Conservation (phyloP, 2,797 vertebrate genomes). For the Rhabdophis nuchalis region DNA sequence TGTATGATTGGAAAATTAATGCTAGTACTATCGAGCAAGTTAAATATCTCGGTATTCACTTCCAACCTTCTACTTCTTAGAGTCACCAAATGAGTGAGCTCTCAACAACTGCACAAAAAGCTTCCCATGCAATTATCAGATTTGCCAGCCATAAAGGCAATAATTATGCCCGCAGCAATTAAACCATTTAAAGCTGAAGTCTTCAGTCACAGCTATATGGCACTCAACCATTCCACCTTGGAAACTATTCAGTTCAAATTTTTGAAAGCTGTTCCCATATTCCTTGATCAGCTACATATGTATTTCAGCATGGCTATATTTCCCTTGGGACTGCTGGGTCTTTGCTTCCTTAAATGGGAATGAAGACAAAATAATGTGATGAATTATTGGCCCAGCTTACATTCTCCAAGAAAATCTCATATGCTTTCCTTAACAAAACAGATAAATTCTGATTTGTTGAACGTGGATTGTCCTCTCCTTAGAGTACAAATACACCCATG, state of each 20-base stretch:
- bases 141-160: neutral
- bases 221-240: neutral
- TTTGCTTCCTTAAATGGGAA: neutral
- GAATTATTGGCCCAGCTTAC: neutral
- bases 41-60: neutral
- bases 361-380: neutral
- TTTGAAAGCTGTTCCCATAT: neutral
- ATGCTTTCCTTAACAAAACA: neutral
- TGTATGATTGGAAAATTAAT: neutral
- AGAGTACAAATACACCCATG: neutral
- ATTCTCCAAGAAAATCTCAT: neutral
- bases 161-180: neutral
- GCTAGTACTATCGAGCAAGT: neutral
- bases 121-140: neutral
- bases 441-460: neutral
- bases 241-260: neutral
- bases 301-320: neutral
- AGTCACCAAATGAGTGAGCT: neutral
- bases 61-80: neutral
- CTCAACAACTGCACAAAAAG: neutral
- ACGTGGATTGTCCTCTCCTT: neutral
- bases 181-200: neutral
- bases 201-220: neutral
- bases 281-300: neutral
- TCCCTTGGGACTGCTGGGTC: neutral